Evolutionary conservation across 2,888 invertebrate species (phyloP), one percentile per base, ranked within the genome.

Genomic region (Eupithecia subumbrata): DNA sequence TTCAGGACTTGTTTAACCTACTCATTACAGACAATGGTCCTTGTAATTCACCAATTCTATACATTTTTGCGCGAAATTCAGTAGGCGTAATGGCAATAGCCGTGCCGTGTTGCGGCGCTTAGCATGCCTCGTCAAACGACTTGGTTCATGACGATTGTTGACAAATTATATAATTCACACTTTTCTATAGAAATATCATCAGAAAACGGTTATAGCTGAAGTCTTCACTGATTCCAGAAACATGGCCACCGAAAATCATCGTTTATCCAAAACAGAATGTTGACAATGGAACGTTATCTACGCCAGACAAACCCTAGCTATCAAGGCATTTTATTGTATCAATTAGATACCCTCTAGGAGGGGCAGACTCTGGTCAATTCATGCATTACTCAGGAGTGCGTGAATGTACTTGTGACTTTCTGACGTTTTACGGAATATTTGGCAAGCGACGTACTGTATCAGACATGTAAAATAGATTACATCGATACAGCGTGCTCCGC

Each of bases 371-470:
- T 89, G 92, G 92, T 93, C 91, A 93, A 92, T 93, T 93, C 91
- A 92, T 92, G 92, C 91, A 92, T 92, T 93, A 92, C 91, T 91
- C 91, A 90, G 92, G 92, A 91, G 92, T 90, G 92, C 91, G 92
- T 76, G 76, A 93, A 94, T 90, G 94, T 94, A 94, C 93, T 90
- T 94, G 90, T 89, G 92, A 93, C 94, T 94, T 94, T 94, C 94
- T 94, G 94, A 95, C 94, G 94, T 95, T 94, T 94, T 94, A 94
- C 92, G 92, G 94, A 94, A 91, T 94, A 94, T 94, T 95, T 95
- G 94, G 94, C 94, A 95, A 93, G 92, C 92, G 89, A 92, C 92
- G 89, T 90, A 92, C 91, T 91, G 89, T 90, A 90, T 89, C 88
- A 89, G 89, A 88, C 91, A 89, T 88, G 90, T 88, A 88, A 87